Conservation (phyloP, 2,797 vertebrate genomes). For the Xerus rutilus region DNA sequence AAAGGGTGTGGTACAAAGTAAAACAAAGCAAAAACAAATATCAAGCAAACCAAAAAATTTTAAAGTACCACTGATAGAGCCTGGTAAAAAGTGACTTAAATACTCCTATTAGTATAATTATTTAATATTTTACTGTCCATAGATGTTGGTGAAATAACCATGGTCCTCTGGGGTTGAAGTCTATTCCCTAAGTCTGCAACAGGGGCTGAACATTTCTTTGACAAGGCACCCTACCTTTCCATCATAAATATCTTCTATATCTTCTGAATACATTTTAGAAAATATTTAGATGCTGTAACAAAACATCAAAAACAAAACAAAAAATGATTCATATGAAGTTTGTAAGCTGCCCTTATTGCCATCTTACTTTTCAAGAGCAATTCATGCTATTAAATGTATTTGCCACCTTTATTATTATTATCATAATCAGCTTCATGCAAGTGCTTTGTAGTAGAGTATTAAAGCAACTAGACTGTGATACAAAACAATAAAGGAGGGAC, state of each 20-base stretch:
- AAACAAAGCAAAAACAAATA: neutral
- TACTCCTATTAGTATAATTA: neutral
- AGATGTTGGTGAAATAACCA: neutral
- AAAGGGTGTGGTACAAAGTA: neutral
- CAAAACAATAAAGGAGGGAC: neutral
- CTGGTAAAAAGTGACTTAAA: neutral
- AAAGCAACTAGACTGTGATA: neutral
- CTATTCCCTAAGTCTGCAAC: neutral
- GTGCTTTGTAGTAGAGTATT: neutral
- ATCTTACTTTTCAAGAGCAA: neutral
- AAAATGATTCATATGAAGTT: neutral
- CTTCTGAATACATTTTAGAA: neutral
- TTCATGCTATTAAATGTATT: conserved; percentile 18
- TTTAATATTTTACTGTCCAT: neutral
- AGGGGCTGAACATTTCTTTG: neutral
- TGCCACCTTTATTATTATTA: neutral
- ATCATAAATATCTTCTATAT: neutral
- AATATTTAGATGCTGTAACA: neutral
- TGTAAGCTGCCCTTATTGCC: neutral
- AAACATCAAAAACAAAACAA: neutral
- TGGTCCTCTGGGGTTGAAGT: neutral
- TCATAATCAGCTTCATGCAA: neutral
- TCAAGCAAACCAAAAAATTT: neutral
- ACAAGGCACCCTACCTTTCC: neutral
- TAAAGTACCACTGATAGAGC: neutral